phyloP scores from a whole-genome alignment of 2,113 vertebrate genomes.

The Aplodontia rufa region DNA sequence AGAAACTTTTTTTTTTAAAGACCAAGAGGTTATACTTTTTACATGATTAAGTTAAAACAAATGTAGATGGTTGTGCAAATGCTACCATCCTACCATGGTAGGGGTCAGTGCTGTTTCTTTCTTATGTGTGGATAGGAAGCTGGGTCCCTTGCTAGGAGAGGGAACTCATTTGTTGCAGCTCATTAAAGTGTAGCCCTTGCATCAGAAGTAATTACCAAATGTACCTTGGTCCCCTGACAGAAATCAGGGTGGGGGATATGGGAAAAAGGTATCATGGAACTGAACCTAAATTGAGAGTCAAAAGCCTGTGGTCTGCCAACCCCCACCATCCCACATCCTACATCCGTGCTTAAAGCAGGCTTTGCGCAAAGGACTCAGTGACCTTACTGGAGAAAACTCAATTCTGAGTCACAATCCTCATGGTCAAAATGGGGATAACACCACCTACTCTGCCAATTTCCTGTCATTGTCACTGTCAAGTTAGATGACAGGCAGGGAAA shows the following conservation, averaged over 20 bases:
- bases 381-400: constrained; percentile 46
- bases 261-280: neutral
- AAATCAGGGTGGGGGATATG: neutral
- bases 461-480: neutral
- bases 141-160: neutral
- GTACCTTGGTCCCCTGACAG: neutral
- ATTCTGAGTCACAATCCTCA: neutral
- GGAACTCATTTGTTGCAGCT: neutral
- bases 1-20: neutral
- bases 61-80: neutral
- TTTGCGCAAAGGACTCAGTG: neutral
- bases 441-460: neutral
- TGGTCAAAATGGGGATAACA: neutral
- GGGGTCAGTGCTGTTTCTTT: neutral
- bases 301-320: neutral
- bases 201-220: neutral
- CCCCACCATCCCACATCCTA: neutral
- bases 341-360: neutral
- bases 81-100: neutral
- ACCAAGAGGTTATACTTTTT: neutral
- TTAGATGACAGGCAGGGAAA: neutral
- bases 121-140: constrained; percentile 6
- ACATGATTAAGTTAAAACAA: neutral
- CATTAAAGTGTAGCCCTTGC: neutral
- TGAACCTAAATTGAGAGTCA: neutral